These are phyloP conservation scores for Paralinhomoeus sp. DNA, from an alignment of 2,888 invertebrate genomes.

Conservation along the genomic window DNA sequence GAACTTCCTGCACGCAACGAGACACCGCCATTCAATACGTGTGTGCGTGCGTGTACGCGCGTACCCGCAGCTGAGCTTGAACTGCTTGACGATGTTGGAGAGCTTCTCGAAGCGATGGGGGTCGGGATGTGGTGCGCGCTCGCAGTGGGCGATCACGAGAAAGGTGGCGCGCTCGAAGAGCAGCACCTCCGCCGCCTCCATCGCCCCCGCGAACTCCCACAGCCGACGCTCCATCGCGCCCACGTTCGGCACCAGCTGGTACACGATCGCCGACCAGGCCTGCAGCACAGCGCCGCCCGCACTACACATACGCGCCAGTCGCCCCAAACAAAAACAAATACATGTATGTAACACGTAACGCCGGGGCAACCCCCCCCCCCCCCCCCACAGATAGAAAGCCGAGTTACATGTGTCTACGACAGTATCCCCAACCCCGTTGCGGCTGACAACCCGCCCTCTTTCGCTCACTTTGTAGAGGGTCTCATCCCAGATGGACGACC, in stretches of 20 bases:
- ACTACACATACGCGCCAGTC: too few species aligned
- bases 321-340: too few species aligned
- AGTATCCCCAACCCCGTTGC: too few species aligned
- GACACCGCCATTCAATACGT: too few species aligned
- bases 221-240: slow-evolving; percentile 76
- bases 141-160: slow-evolving; percentile 80
- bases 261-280: slow-evolving; percentile 98
- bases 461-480: slow-evolving; percentile 67
- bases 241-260: slow-evolving; percentile 93
- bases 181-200: slow-evolving; percentile 92
- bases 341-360: too few species aligned
- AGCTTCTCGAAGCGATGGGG: slow-evolving; percentile 97
- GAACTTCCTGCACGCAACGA: slow-evolving; percentile 50
- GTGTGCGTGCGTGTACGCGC: too few species aligned
- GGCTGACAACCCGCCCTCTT: too few species aligned
- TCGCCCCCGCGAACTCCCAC: slow-evolving; percentile 77
- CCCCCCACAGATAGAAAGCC: too few species aligned
- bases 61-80: slow-evolving; percentile 73
- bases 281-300: too few species aligned
- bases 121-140: slow-evolving; percentile 47
- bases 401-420: too few species aligned
- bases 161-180: slow-evolving; percentile 90
- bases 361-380: too few species aligned
- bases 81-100: slow-evolving; percentile 97
- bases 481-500: slow-evolving; percentile 99